These are phyloP conservation scores for Microtus richardsoni DNA, from an alignment of 2,113 vertebrate genomes.

Conservation along the genomic window DNA sequence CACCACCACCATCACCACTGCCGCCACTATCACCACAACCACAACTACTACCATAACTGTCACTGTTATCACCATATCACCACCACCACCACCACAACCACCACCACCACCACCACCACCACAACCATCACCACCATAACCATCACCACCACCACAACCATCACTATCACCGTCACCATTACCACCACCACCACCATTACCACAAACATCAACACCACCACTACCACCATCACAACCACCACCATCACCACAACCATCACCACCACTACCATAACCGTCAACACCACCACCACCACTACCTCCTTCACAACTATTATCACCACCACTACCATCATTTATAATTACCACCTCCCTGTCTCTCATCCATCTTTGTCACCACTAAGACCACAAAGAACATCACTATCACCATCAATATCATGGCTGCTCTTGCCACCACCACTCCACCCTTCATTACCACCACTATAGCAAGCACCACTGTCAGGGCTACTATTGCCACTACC, in stretches of 20 bases:
- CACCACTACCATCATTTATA: neutral
- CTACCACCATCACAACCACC: neutral
- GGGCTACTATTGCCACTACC: rapidly evolving
- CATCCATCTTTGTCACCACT: too few species aligned
- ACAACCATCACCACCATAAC: rapidly evolving
- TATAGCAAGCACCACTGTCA: neutral
- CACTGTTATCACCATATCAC: neutral
- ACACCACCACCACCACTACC: neutral
- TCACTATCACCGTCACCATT: neutral
- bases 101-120: rapidly evolving
- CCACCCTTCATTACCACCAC: neutral
- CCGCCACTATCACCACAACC: rapidly evolving
- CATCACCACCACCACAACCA: rapidly evolving
- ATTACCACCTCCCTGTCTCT: neutral
- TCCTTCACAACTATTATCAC: neutral
- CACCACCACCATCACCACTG: too few species aligned
- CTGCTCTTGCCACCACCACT: too few species aligned
- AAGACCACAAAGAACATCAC: neutral
- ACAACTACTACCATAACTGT: neutral
- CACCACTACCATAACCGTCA: neutral
- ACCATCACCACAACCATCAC: rapidly evolving
- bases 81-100: neutral
- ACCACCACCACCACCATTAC: neutral
- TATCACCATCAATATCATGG: neutral
- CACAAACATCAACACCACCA: neutral